Evolutionary conservation across 1,140 invertebrate species (phyloP).

Genomic region (Gryon sp.): DNA sequence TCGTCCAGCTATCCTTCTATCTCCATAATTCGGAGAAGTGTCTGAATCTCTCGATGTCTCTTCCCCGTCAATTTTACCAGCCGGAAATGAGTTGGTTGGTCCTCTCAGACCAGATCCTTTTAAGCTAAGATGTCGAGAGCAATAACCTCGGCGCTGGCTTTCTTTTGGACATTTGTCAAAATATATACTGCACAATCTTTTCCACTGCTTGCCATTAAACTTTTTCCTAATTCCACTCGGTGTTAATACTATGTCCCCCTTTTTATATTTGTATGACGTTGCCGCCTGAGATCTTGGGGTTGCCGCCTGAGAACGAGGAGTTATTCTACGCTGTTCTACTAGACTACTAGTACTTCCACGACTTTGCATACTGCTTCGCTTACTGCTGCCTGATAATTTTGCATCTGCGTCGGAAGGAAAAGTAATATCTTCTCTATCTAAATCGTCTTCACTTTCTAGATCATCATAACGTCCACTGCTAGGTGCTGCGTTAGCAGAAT

Average conservation of each 20-base stretch:
- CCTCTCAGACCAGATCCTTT: conserved; percentile 85
- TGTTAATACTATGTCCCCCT: conserved; percentile 98
- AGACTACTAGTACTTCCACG: conserved; percentile 92
- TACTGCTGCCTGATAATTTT: conserved; percentile 87
- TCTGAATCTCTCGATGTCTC: conserved; percentile 94
- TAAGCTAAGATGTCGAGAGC: conserved; percentile 96
- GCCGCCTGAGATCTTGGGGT: conserved; percentile 94
- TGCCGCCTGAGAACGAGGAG: conserved; percentile 91
- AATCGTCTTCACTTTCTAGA: conserved; percentile 94
- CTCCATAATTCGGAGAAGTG: conserved; percentile 89
- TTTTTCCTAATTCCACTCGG: conserved; percentile 98
- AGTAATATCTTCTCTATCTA: conserved; percentile 91
- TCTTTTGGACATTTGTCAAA: conserved; percentile 98
- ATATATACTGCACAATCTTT: conserved; percentile 96
- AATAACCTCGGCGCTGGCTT: conserved; percentile 96
- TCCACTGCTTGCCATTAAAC: conserved; percentile 99
- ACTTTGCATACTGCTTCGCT: conserved; percentile 93
- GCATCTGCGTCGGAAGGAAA: conserved; percentile 86
- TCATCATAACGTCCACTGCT: conserved; percentile 88
- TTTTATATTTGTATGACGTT: conserved; percentile 98
- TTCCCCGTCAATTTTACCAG: conserved; percentile 87
- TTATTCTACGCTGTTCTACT: conserved; percentile 88
- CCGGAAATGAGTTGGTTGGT: conserved; percentile 78
- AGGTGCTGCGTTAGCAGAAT: conserved; percentile 77
- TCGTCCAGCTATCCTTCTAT: conserved; percentile 85